Base-by-base conservation (phyloP, 2,113 vertebrate genomes). In the Barnardius zonarius region DNA sequence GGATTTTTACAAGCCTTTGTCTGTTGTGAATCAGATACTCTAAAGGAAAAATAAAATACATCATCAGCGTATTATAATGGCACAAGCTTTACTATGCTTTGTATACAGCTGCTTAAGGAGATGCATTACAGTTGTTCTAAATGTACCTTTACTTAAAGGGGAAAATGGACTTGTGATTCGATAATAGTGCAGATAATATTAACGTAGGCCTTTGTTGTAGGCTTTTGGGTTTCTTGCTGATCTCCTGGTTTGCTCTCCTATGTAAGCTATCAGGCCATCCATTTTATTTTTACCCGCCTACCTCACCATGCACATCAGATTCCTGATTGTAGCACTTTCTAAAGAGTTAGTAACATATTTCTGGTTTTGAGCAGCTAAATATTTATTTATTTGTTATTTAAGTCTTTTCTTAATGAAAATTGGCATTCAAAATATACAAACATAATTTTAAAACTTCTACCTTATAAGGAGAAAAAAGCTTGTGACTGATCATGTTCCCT, bases 361-460 rank as follows among this genome's bases (percentile, higher is more conserved):
- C 23, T 54, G 3, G 3, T 23, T 64, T 85, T 68, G 85, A 79
- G 19, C 31, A 55, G 55, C 5, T 46, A 0, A 0, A 10, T 18
- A 33, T 66, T 75, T 48, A 54, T 35, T 19, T 4, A 28, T 17
- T 59, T 52, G 5, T 20, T 37, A 7, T 33, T 67, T 33, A 23
- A 6, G 0, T 68, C 0, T 62, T 81, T 80, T 70, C 13, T 18
- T 59, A 31, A 20, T 72, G 28, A 61, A 88, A 88, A 68, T 13
- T 33, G 20, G 6, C 33, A 33, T 55, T 64, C 13, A 51, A 63
- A 80, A 55, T 64, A 51, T 2, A 11, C 11, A 33, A 61, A 27
- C 2, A 4, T 18, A 59, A 17, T 30, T 44, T 28, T 2, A 4
- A 10, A 62, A 35, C 19, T 5, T 51, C 2, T 86, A 0, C 4